phyloP scores from a whole-genome alignment of 2,797 vertebrate species.

The Chelonia mydas region DNA sequence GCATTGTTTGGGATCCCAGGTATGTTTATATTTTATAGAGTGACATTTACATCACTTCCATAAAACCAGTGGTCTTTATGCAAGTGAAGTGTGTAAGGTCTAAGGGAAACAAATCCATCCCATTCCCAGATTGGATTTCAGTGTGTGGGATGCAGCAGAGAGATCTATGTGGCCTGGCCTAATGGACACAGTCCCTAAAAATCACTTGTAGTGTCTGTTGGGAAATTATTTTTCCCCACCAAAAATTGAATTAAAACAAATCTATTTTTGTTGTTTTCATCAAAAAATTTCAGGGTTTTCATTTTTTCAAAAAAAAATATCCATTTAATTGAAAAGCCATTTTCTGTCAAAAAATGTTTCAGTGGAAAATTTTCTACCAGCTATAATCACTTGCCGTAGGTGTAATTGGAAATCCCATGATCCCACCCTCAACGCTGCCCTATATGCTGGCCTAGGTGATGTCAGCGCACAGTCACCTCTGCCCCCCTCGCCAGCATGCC shows the following conservation, averaged over 20 bases:
- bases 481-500: constrained; percentile 48
- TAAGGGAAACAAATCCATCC: constrained; percentile 12
- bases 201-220: neutral
- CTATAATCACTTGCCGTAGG: constrained; percentile 8
- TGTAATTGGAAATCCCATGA: neutral
- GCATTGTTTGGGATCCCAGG: constrained; percentile 22
- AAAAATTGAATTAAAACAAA: neutral
- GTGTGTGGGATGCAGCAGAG: neutral
- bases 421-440: constrained; percentile 35
- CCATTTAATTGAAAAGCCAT: constrained; percentile 25
- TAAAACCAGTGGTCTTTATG: constrained; percentile 15
- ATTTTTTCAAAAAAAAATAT: neutral
- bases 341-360: constrained; percentile 19
- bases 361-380: neutral
- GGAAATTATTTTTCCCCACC: neutral
- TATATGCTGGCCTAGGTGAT: neutral
- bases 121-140: neutral
- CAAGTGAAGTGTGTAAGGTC: neutral
- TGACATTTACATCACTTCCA: constrained; percentile 13
- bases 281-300: neutral
- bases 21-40: neutral
- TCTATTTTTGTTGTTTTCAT: neutral
- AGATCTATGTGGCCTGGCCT: neutral
- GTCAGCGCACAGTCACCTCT: constrained; percentile 26
- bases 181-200: neutral